Percentiles rank a stretch among this genome's conserved stretches.
These are phyloP conservation scores for Brassicogethes aeneus DNA, from an alignment of 2,888 invertebrate species.

Conservation along the genomic window DNA sequence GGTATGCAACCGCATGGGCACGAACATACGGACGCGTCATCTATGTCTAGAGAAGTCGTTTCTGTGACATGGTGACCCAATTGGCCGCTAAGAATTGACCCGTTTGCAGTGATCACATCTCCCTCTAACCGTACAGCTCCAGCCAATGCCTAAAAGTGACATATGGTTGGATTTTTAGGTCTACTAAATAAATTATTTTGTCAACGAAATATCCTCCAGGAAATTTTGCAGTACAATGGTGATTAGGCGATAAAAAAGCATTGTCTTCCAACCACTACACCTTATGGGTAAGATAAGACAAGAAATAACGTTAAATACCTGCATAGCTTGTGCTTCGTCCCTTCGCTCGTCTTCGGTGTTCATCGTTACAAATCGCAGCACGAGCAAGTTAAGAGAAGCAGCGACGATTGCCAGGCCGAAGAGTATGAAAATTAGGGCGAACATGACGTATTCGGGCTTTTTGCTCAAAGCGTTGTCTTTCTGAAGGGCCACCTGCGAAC, in stretches of 20 bases:
- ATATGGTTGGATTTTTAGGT: too few relatives aligned
- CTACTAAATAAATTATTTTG: too few relatives aligned
- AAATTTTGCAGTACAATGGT: too few relatives aligned
- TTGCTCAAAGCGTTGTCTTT: constrained; percentile 90
- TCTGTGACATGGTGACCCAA: constrained; percentile 41
- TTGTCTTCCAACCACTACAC: too few relatives aligned
- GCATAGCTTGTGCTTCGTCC: constrained; percentile 91
- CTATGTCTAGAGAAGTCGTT: constrained; percentile 39
- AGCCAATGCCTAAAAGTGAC: constrained; percentile 77
- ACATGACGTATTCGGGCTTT: constrained; percentile 96
- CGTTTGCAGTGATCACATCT: constrained; percentile 93
- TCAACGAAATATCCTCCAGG: too few relatives aligned
- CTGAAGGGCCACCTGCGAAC: constrained; percentile 65
- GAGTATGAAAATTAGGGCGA: constrained; percentile 96
- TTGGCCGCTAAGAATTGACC: constrained; percentile 73
- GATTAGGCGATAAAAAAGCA: too few relatives aligned
- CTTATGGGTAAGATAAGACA: too few relatives aligned
- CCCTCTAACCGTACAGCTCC: constrained; percentile 93
- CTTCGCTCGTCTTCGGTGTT: constrained; percentile 97
- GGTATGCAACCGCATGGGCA: constrained; percentile 41
- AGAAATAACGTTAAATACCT: constrained; percentile 42
- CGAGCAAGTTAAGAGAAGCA: constrained; percentile 94
- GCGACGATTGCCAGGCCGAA: constrained; percentile 98
- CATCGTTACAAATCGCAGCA: constrained; percentile 92
- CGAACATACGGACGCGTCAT: constrained; percentile 41